Evolutionary conservation across 1,140 invertebrate genomes (phyloP), one percentile per base, ranked within the genome.

Genomic region (Bombus polaris): DNA sequence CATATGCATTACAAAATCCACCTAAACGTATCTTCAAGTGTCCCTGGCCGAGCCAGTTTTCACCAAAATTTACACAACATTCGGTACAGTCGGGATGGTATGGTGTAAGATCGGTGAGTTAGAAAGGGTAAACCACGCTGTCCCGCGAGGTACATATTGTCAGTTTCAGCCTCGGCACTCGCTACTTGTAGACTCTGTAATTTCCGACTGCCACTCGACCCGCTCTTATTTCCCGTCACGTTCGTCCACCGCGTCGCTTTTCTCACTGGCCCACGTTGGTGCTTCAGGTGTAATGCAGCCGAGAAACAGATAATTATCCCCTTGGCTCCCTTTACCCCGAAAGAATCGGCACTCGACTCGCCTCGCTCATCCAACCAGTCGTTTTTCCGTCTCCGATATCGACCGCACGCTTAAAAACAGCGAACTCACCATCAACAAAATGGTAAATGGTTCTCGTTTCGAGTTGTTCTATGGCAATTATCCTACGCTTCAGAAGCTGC

Each of bases 211-310:
- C 91, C 93, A 91, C 92, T 94, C 92, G 93, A 88, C 92, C 92
- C 92, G 92, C 92, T 94, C 93, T 94, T 94, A 94, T 94, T 94
- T 94, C 93, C 93, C 92, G 93, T 94, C 93, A 94, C 93, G 94
- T 94, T 90, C 90, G 78, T 68, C 90, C 77, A 88, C 79, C 91
- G 86, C 87, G 88, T 86, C 86, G 89, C 87, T 59, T 85, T 88
- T 85, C 88, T 90, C 89, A 86, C 86, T 83, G 75, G 73, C 70
- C 87, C 90, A 74, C 76, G 73, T 77, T 74, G 88, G 86, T 87
- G 89, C 91, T 92, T 91, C 89, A 93, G 92, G 90, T 93, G 92
- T 94, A 93, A 94, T 93, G 91, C 92, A 94, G 87, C 93, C 85
- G 85, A 93, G 92, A 92, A 93, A 93, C 93, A 93, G 93, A 94